Evolutionary conservation across 1,140 invertebrate genomes (phyloP), one percentile per base, ranked within the genome.

Genomic region (Caenorhabditis inopinata): DNA sequence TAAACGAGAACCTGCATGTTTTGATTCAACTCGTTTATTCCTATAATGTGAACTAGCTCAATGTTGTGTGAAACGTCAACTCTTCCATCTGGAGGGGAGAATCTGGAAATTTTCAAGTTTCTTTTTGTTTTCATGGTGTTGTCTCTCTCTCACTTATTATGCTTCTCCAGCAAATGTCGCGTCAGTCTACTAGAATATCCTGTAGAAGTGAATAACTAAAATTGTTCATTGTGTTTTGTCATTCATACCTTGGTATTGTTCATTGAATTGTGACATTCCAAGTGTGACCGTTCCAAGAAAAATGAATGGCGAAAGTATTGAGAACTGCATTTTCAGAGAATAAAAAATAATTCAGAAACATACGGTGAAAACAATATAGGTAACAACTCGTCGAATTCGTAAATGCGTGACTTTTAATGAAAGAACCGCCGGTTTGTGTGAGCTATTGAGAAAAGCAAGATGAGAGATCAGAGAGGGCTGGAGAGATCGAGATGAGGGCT

Each of bases 1-100:
- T 84, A 84, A n/a, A 85, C 80, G 1, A 84, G 74, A 2, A 84
- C 80, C 25, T 76, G 83, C 83, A 85, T 85, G 38, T 73, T 79
- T 62, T 85, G 83, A 16, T 82, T 84, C 5, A 83, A 21, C 38
- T 85, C 84, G 27, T 85, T 80, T 5, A 85, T 73, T n/a, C 74
- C 46, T 27, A 84, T 74, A 46, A 85, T 85, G 47, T 85, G 82
- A 12, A 85, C 83, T 14, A 85, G 35, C 21, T 85, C 83, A 16
- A 82, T 80, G 16, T 84, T 84, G 16, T 82, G 79, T 21, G 49
- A 76, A 29, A 84, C 62, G 29, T 53, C 68, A 29, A 84, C 76
- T n/a, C 42, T 62, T n/a, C 79, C 80, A 48, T 84, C 83, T 23
- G 83, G 83, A 45, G 83, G 83, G 6, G 83, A 73, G 32, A 53